phyloP scores from a whole-genome alignment of 2,113 vertebrate species.

The Motacilla alba region DNA sequence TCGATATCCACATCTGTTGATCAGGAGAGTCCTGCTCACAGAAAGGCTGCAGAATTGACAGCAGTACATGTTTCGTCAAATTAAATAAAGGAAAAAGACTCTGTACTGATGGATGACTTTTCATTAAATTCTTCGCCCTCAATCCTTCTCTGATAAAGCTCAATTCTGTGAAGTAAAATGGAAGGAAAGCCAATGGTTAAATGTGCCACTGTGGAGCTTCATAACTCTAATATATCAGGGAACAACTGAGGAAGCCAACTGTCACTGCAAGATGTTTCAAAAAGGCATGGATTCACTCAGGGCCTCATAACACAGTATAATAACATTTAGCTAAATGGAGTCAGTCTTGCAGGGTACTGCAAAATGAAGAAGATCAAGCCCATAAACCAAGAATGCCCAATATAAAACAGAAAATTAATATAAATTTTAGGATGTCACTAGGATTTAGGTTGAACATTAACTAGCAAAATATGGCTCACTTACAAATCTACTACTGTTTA shows the following conservation, averaged over 20 bases:
- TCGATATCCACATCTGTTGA: neutral
- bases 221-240: neutral
- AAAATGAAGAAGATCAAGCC: neutral
- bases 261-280: neutral
- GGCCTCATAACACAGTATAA: neutral
- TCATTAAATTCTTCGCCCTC: neutral
- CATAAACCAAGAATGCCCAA: neutral
- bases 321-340: neutral
- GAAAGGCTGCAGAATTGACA: neutral
- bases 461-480: neutral
- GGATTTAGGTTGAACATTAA: neutral
- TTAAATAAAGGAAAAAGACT: neutral
- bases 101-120: neutral
- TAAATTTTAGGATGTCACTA: neutral
- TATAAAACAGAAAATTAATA: neutral
- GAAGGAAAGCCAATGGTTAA: neutral
- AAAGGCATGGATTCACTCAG: neutral
- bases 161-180: neutral
- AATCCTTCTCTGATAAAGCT: neutral
- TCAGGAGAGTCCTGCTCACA: neutral
- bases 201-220: neutral
- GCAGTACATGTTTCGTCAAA: neutral
- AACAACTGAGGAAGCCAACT: neutral
- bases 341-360: neutral
- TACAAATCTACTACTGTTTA: neutral